Evolutionary conservation across 2,797 vertebrate genomes (phyloP).

Genomic region (Clarias laeviceps): DNA sequence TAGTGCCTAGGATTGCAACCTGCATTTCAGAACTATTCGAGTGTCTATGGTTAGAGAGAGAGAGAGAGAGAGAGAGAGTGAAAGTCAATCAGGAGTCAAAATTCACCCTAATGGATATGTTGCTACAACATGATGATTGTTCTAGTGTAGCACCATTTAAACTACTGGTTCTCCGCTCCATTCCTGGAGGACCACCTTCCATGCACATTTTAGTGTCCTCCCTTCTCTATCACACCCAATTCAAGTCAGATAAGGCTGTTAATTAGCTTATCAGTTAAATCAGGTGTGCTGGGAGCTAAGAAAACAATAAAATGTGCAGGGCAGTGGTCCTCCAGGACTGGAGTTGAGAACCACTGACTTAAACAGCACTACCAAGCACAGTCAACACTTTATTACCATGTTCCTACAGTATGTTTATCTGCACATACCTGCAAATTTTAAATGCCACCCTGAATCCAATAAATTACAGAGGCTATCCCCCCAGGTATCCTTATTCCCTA

Average conservation of each 20-base stretch:
- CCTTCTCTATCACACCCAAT: no score
- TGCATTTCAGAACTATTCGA: slow-evolving; percentile 4
- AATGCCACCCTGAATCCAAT: not conserved
- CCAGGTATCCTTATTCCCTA: no score
- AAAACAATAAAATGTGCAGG: no score
- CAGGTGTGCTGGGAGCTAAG: no score
- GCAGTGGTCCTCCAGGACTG: no score
- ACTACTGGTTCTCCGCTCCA: no score
- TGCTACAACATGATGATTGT: not conserved
- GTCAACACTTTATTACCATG: not conserved
- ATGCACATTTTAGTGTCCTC: no score
- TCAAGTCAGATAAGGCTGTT: no score
- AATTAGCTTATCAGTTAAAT: no score
- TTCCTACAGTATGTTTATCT: not conserved
- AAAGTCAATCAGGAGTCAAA: not conserved
- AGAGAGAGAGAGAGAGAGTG: not conserved
- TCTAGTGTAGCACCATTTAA: not conserved
- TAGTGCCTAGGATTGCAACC: slow-evolving; percentile 7
- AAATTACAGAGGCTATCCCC: not conserved
- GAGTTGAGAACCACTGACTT: no score
- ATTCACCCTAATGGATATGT: not conserved
- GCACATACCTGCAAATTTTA: not conserved
- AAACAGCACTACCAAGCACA: not conserved
- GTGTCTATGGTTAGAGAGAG: not conserved
- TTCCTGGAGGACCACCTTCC: no score